A percentile compares a stretch with the other conserved stretches of the same genome.
These are phyloP conservation scores for Euschistus heros DNA, from an alignment of 1,140 invertebrate genomes.

Conservation along the genomic window DNA sequence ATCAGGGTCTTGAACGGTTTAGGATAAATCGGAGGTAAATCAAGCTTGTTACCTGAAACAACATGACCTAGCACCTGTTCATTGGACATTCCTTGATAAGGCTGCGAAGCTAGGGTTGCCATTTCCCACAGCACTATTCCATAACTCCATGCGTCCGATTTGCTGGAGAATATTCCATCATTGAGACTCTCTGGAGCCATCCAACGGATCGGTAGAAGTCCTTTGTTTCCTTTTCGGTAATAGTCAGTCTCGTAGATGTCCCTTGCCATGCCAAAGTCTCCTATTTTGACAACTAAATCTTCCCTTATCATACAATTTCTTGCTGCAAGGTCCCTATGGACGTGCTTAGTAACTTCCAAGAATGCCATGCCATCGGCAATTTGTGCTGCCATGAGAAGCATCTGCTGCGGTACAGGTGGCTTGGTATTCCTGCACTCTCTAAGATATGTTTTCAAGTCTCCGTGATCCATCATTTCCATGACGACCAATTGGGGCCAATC, in stretches of 20 bases:
- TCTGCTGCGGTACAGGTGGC: constrained; percentile 38
- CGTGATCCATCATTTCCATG: constrained; percentile 94
- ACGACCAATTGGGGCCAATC: constrained; percentile 83
- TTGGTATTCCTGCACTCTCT: constrained; percentile 42
- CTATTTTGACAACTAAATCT: constrained; percentile 88
- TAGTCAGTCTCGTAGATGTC: constrained; percentile 97
- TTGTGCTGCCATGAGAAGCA: constrained; percentile 81
- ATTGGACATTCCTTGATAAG: constrained; percentile 76
- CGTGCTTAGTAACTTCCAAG: constrained; percentile 84
- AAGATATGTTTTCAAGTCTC: constrained; percentile 88
- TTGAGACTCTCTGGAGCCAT: constrained; percentile 94
- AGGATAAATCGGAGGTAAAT: constrained; percentile 83
- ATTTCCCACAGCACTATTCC: constrained; percentile 97
- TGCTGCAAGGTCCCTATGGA: constrained; percentile 95
- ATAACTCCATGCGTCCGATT: constrained; percentile 93
- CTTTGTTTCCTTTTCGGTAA: constrained; percentile 87
- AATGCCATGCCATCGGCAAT: constrained; percentile 99
- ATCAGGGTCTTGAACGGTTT: constrained; percentile 79
- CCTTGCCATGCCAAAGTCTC: constrained; percentile 89
- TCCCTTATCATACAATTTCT: constrained; percentile 93
- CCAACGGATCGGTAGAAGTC: constrained; percentile 67
- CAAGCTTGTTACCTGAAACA: constrained; percentile 78
- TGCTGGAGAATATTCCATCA: constrained; percentile 85
- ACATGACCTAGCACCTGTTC: constrained; percentile 75
- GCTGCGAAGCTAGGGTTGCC: constrained; percentile 93